phyloP scores from a whole-genome alignment of 2,888 invertebrate genomes.

The Eilema depressum region DNA sequence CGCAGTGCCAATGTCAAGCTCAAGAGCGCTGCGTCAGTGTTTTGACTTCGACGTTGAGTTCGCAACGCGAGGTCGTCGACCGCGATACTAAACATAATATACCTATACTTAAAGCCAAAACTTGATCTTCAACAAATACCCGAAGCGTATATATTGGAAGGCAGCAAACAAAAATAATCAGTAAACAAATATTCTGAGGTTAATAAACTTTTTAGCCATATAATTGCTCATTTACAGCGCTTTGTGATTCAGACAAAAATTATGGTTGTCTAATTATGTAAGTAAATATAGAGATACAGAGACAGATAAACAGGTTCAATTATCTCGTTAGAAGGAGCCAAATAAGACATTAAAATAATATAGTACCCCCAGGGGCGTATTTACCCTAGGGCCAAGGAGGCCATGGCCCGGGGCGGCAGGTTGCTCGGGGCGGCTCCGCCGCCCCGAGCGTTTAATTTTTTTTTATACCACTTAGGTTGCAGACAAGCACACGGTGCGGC shows the following conservation, averaged over 20 bases:
- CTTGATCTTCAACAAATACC: constrained; percentile 51
- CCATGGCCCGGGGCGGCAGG: no score
- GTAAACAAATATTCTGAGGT: constrained; percentile 29
- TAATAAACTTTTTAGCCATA: constrained; percentile 29
- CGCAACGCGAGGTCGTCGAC: constrained; percentile 62
- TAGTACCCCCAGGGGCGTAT: no score
- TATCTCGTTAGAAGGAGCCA: neutral
- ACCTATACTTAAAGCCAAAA: constrained; percentile 44
- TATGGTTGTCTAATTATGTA: neutral
- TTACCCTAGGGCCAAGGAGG: no score
- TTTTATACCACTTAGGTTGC: no score
- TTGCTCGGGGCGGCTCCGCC: no score
- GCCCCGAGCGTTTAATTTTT: no score
- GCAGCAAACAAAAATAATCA: constrained; percentile 28
- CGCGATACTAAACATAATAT: constrained; percentile 67
- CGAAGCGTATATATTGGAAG: constrained; percentile 34
- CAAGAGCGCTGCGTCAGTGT: constrained; percentile 73
- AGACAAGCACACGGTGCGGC: no score
- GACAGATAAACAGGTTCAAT: neutral
- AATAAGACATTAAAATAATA: neutral
- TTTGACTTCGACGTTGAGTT: constrained; percentile 34
- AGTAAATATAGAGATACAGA: neutral
- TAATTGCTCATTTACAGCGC: neutral
- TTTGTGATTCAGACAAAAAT: neutral
- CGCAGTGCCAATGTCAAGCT: constrained; percentile 83